phyloP scores from a whole-genome alignment of 2,888 invertebrate species.

The Pristionchus entomophagus region DNA sequence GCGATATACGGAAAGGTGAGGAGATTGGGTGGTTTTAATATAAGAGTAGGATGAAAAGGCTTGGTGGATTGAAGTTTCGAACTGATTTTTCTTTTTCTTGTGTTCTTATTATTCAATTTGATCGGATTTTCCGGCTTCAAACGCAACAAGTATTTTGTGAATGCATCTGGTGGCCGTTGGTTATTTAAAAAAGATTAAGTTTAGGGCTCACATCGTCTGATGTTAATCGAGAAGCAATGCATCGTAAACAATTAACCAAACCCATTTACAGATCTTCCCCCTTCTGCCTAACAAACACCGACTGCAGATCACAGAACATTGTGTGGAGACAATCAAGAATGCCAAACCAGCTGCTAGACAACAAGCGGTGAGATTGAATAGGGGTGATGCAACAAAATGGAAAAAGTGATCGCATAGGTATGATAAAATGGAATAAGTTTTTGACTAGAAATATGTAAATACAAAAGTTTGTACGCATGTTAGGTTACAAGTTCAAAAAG shows the following conservation, averaged over 20 bases:
- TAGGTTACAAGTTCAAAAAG: too few relatives aligned
- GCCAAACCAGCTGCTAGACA: conserved; percentile 57
- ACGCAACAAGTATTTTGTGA: too few relatives aligned
- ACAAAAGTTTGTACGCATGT: too few relatives aligned
- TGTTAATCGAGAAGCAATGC: neutral
- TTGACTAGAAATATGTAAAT: too few relatives aligned
- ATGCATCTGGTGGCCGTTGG: too few relatives aligned
- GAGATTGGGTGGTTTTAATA: too few relatives aligned
- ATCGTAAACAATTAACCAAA: too few relatives aligned
- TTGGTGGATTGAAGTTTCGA: neutral
- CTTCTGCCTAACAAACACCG: conserved; percentile 95
- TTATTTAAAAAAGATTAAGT: neutral
- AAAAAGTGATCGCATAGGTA: too few relatives aligned
- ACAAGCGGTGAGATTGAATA: conserved; percentile 51
- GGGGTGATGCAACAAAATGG: neutral
- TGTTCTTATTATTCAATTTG: too few relatives aligned
- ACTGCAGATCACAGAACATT: conserved; percentile 94
- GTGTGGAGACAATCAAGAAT: conserved; percentile 88
- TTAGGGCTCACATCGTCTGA: neutral
- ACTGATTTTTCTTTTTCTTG: too few relatives aligned
- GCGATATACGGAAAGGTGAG: conserved; percentile 85
- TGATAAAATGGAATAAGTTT: too few relatives aligned
- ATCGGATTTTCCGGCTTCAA: too few relatives aligned
- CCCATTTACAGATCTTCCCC: conserved; percentile 89
- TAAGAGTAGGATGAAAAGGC: neutral